Percentiles rank a stretch among this genome's conserved stretches.
These are phyloP conservation scores for Megalops atlanticus DNA, from an alignment of 2,113 vertebrate species.

Conservation along the genomic window DNA sequence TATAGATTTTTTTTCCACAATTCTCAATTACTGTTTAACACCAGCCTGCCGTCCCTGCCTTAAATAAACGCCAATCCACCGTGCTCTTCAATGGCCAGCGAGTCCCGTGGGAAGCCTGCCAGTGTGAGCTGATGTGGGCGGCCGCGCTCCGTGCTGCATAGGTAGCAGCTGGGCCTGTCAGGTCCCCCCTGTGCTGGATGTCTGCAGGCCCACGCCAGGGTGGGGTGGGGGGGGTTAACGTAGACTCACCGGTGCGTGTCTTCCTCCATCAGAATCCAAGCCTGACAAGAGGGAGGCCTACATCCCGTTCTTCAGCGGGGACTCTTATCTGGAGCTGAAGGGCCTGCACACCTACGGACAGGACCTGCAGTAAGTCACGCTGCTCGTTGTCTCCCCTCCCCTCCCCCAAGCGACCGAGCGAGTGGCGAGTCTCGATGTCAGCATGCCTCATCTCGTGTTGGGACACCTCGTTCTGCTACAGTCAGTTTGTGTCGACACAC, in stretches of 20 bases:
- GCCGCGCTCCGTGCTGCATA: no score
- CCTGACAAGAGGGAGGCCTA: conserved; percentile 73
- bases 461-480: no score
- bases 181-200: no score
- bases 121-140: not conserved
- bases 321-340: conserved; percentile 88
- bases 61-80: conserved; percentile 58
- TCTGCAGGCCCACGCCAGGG: no score
- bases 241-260: not conserved
- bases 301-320: conserved; percentile 84
- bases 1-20: conserved; percentile 65
- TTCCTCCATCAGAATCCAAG: conserved; percentile 51
- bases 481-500: no score
- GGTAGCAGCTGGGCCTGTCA: no score
- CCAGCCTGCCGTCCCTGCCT: conserved; percentile 54
- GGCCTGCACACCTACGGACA: conserved; percentile 86
- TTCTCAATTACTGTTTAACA: conserved; percentile 67
- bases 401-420: no score
- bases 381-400: no score
- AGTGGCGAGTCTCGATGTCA: no score
- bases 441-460: no score
- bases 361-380: conserved; percentile 84
- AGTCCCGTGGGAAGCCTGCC: conserved; percentile 39
- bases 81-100: conserved; percentile 22
- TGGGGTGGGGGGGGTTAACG: no score